Evolutionary conservation across 2,797 vertebrate genomes (phyloP).

Genomic region (Anabas testudineus): DNA sequence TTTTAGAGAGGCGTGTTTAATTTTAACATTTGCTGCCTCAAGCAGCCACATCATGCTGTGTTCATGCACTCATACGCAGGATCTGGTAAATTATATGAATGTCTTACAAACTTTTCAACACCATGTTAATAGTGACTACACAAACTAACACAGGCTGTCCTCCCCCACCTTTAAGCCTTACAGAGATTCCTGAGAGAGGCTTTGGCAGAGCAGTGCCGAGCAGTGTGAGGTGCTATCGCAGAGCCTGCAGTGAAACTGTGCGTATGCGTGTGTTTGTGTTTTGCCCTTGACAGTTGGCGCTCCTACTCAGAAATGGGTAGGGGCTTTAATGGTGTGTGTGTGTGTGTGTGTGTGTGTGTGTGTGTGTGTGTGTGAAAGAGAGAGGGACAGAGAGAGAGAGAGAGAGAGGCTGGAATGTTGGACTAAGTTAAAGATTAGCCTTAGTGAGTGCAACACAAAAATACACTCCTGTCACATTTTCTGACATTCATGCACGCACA

Average conservation of each 20-base stretch:
- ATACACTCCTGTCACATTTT: constrained; percentile 18
- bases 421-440: constrained; percentile 49
- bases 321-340: constrained; percentile 16
- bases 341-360: neutral
- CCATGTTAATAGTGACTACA: constrained; percentile 12
- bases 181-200: constrained; percentile 41
- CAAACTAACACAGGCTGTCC: constrained; percentile 18
- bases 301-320: constrained; percentile 21
- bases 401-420: constrained; percentile 16
- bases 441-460: constrained; percentile 17
- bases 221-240: constrained; percentile 37
- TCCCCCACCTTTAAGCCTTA: constrained; percentile 26
- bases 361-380: neutral
- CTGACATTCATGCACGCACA: constrained; percentile 16
- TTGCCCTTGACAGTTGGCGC: constrained; percentile 56
- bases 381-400: neutral
- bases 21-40: neutral
- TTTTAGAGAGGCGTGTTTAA: too few species aligned
- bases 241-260: constrained; percentile 35
- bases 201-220: constrained; percentile 37
- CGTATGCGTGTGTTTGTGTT: constrained; percentile 35
- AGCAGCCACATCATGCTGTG: neutral
- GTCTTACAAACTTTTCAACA: constrained; percentile 19
- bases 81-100: constrained; percentile 32
- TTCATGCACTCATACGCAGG: constrained; percentile 23